These are phyloP conservation scores for Epizoanthus ramosus DNA, from an alignment of 92 coral and sea anemone genomes.

Conservation along the genomic window DNA sequence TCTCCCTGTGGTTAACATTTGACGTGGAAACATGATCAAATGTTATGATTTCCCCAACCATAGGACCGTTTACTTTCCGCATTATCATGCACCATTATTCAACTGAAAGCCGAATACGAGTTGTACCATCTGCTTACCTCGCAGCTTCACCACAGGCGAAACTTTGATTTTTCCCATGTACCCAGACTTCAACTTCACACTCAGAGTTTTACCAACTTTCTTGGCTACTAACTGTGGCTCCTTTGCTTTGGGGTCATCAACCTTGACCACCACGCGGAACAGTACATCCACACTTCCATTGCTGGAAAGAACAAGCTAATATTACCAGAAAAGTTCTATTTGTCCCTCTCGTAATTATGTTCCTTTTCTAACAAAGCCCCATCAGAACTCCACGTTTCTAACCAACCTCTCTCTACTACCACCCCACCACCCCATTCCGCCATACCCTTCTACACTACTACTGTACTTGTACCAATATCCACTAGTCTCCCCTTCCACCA, in stretches of 20 bases:
- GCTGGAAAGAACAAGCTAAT: conserved; percentile 38
- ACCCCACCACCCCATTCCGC: no score
- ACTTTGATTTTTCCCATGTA: conserved; percentile 76
- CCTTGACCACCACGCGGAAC: conserved; percentile 79
- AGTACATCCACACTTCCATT: conserved; percentile 85
- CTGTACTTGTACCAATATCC: no score
- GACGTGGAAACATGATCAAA: no score
- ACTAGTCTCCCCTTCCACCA: no score
- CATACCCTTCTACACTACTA: no score
- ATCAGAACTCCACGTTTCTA: no score
- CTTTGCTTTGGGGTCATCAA: conserved; percentile 51
- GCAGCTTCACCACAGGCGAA: conserved; percentile 41
- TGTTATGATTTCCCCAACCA: no score
- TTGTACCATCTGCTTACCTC: conserved; percentile 42
- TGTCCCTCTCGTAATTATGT: neutral
- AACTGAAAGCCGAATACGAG: neutral
- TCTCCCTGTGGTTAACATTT: no score
- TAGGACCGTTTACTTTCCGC: no score
- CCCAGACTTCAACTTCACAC: conserved; percentile 57
- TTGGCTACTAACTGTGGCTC: conserved; percentile 50
- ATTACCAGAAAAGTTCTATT: neutral
- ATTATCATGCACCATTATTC: neutral
- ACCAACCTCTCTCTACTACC: no score
- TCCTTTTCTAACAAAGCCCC: no score
- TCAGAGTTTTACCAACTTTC: conserved; percentile 69